Conservation (phyloP, 2,113 vertebrate species). For the Gavialis gangeticus region DNA sequence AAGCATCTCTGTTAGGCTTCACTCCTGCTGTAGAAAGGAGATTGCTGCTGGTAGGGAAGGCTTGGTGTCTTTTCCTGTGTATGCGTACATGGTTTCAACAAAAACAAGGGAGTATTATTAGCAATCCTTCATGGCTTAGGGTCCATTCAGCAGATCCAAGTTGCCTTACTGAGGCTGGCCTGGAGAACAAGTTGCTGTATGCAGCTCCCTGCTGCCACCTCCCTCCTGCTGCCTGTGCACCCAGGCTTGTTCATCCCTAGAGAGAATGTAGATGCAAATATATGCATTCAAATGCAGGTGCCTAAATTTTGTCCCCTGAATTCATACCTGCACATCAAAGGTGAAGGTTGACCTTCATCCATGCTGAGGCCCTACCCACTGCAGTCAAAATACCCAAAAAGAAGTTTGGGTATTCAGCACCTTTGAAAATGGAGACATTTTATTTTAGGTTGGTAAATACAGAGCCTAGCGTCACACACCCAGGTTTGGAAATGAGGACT, state of each 20-base stretch:
- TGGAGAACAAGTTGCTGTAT: neutral
- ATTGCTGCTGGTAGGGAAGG: neutral
- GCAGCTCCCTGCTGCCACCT: neutral
- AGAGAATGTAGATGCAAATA: neutral
- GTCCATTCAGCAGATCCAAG: neutral
- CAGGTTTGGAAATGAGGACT: neutral
- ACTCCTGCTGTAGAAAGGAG: neutral
- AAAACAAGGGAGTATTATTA: neutral
- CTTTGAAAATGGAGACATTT: neutral
- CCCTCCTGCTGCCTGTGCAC: neutral
- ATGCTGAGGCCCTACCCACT: neutral
- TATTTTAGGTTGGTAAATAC: neutral
- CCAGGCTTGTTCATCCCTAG: neutral
- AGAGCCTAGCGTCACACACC: accelerated
- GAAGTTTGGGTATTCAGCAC: neutral
- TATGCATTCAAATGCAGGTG: neutral
- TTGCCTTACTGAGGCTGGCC: neutral
- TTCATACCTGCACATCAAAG: neutral
- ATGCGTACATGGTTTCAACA: no score
- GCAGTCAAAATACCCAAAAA: no score
- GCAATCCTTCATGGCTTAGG: neutral
- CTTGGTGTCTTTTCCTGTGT: no score
- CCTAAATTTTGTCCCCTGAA: neutral
- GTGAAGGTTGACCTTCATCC: neutral
- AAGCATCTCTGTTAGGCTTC: no score